Evolutionary conservation across 2,113 vertebrate genomes (phyloP).

Genomic region (Marcusenius ussheri): DNA sequence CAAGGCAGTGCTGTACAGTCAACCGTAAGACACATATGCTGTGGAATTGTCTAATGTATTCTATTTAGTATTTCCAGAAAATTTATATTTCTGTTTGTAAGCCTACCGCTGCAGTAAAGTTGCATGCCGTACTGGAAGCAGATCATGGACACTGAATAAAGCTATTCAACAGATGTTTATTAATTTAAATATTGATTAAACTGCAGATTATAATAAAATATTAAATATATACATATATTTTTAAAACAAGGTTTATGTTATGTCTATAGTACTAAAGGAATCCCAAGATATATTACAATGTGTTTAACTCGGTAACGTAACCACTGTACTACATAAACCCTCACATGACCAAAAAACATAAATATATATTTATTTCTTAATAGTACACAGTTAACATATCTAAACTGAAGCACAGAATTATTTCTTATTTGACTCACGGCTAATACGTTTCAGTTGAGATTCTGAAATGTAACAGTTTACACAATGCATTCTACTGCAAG

Average conservation of each 20-base stretch:
- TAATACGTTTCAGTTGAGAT: neutral
- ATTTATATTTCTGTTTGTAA: neutral
- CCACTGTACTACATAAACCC: neutral
- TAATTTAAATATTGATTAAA: neutral
- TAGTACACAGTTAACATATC: neutral
- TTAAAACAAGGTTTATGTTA: neutral
- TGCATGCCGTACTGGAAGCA: conserved; percentile 8
- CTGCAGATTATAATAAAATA: neutral
- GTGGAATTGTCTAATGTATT: neutral
- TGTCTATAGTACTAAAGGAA: neutral
- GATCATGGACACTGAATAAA: conserved; percentile 11
- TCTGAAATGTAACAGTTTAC: neutral
- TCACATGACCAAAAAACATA: neutral
- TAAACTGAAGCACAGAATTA: neutral
- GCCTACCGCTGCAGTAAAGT: conserved; percentile 6
- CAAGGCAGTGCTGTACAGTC: conserved; percentile 7
- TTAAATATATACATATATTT: neutral
- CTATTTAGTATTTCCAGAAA: conserved; percentile 1
- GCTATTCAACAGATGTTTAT: conserved; percentile 6
- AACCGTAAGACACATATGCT: neutral
- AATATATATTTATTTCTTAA: neutral
- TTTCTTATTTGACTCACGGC: neutral
- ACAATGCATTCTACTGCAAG: neutral
- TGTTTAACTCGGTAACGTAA: neutral
- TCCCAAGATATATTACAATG: neutral